These are phyloP conservation scores for Osmerus eperlanus DNA, from an alignment of 2,113 vertebrate genomes.

Conservation along the genomic window DNA sequence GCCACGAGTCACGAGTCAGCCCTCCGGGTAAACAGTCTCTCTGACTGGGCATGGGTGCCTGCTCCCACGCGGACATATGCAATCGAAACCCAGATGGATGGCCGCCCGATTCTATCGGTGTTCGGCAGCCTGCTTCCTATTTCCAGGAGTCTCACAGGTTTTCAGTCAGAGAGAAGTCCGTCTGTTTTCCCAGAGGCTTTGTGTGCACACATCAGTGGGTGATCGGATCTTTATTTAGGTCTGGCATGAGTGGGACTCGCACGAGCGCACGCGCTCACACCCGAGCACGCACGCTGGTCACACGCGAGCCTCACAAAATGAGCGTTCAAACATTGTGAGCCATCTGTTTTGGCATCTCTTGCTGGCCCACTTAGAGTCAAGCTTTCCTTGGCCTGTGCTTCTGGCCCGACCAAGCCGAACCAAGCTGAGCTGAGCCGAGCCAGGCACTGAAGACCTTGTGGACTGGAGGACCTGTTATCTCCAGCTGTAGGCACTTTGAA, in stretches of 20 bases:
- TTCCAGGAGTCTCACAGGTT: neutral
- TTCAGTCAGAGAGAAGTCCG: neutral
- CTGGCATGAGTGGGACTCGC: slow-evolving; percentile 4
- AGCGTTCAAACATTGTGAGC: slow-evolving; percentile 15
- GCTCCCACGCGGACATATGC: neutral
- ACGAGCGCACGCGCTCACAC: neutral
- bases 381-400: slow-evolving; percentile 19
- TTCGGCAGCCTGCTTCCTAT: neutral
- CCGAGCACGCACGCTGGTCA: neutral
- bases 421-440: neutral
- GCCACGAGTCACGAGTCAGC: neutral
- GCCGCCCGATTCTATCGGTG: neutral
- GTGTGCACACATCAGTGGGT: neutral
- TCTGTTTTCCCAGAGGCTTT: slow-evolving; percentile 2
- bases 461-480: neutral
- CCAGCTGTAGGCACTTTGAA: too few relatives aligned
- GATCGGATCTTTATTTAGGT: slow-evolving; percentile 3
- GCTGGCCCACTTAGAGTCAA: slow-evolving; percentile 7
- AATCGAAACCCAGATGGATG: neutral
- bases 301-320: neutral
- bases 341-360: slow-evolving; percentile 9
- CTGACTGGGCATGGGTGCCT: neutral
- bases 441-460: neutral
- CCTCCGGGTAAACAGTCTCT: neutral
- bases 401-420: neutral